These are phyloP conservation scores for Ariopsis seemanni DNA, from an alignment of 2,113 vertebrate genomes.

Conservation along the genomic window DNA sequence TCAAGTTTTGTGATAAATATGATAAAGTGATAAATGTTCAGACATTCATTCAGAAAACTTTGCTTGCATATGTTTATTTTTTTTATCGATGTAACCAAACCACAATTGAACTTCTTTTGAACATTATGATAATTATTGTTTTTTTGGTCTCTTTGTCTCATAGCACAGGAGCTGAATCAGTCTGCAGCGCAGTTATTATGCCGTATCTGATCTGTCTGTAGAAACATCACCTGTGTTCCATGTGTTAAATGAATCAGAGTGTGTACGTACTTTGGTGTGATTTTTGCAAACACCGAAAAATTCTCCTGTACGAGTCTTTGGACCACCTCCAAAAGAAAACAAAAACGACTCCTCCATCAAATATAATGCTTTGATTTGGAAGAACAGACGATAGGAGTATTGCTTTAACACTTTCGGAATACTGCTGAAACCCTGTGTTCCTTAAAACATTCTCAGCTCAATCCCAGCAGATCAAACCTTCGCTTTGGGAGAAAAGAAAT, in stretches of 20 bases:
- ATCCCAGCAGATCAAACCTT: neutral
- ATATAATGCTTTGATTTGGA: neutral
- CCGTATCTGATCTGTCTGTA: neutral
- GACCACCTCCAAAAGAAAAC: neutral
- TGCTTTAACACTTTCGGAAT: neutral
- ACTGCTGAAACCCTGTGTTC: neutral
- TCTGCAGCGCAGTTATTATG: neutral
- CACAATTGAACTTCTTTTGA: neutral
- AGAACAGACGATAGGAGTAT: neutral
- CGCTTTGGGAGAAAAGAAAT: conserved; percentile 10
- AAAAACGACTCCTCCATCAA: neutral
- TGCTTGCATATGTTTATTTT: neutral
- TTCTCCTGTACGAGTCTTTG: neutral
- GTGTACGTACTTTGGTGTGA: neutral
- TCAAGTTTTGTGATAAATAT: neutral
- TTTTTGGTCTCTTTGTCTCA: neutral
- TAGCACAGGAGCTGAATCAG: neutral
- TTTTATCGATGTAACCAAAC: conserved; percentile 4
- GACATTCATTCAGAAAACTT: neutral
- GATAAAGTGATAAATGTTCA: neutral
- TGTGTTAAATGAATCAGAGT: too few relatives aligned
- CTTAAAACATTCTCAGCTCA: neutral
- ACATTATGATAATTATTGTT: neutral
- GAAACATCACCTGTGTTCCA: neutral
- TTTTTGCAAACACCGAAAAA: neutral